Base-by-base conservation (phyloP, 2,113 vertebrate species). In the Pelvicachromis taeniatus region DNA sequence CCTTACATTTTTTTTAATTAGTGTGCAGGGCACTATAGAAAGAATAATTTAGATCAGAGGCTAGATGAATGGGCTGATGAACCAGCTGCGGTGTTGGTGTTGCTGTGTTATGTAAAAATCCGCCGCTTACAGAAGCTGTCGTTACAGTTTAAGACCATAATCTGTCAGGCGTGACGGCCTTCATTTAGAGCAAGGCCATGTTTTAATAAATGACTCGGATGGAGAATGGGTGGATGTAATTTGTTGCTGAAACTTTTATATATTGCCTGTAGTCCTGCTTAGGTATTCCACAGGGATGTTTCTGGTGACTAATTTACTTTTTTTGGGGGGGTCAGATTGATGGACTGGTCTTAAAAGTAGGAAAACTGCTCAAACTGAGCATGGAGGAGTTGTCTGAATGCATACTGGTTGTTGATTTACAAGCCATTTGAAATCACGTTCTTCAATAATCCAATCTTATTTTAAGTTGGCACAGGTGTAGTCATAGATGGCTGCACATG, bases 1-100 rank as follows among this genome's bases (percentile, higher is more conserved):
- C 45, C 73, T 83, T 59, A 58, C 50, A 48, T 40, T 77, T 86
- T 61, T 59, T 85, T 81, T 82, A 85, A 90, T 91, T 82, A 70
- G 81, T 59, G 73, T 80, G 53, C 31, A 53, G 8, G 26, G 23
- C 45, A 53, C 19, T 48, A 63, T 68, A 82, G 75, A 58, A 13
- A 59, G 52, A 55, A 61, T 73, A 12, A 53, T 79, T 82, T 54
- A 81, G 68, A 81, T 77, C 26, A 84, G 87, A 77, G 26, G 70
- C 1, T 16, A 82, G 84, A 68, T 82, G 65, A 81, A 87, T 54
- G 35, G 55, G 21, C 56, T 9, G 78, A 84, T 63, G 54, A 79
- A 88, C 40, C 35, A 10, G 80, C 26, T 35, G 68, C 19, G 1
- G 19, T 68, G 70, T 17, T 38, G 63, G 45, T 68, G 61, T 77